Evolutionary conservation across 2,797 vertebrate genomes (phyloP).

Genomic region (Ptychobarbus kaznakovi): DNA sequence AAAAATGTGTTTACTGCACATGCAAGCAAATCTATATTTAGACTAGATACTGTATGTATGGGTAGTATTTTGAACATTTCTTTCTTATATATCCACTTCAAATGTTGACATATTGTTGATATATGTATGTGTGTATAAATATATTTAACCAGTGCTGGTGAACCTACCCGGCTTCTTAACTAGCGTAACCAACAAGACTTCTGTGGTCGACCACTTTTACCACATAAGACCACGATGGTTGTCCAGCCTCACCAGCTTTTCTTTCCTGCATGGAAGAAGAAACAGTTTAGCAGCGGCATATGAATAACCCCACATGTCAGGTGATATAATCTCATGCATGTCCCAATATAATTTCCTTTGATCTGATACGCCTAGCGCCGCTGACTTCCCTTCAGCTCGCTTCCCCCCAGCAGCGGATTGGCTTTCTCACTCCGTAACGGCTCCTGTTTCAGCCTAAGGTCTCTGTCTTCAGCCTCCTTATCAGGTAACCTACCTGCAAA

Average conservation of each 20-base stretch:
- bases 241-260: neutral
- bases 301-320: constrained; percentile 19
- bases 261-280: constrained; percentile 4
- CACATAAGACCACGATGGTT: neutral
- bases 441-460: constrained; percentile 56
- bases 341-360: constrained; percentile 48
- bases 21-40: neutral
- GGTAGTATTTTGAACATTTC: neutral
- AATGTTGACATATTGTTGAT: too few species aligned
- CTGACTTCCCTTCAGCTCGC: constrained; percentile 38
- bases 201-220: constrained; percentile 2
- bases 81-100: too few species aligned
- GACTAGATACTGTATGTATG: neutral
- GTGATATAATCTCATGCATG: constrained; percentile 27
- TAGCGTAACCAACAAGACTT: neutral
- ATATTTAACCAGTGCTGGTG: neutral
- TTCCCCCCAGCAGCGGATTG: constrained; percentile 54
- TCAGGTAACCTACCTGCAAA: constrained; percentile 54
- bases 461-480: constrained; percentile 53
- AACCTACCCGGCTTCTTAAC: neutral
- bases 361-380: constrained; percentile 46
- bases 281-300: constrained; percentile 32
- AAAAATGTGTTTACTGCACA: neutral
- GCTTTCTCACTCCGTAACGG: constrained; percentile 54
- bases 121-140: too few species aligned